These are phyloP conservation scores for Turnix velox DNA, from an alignment of 2,113 vertebrate species.

Conservation along the genomic window DNA sequence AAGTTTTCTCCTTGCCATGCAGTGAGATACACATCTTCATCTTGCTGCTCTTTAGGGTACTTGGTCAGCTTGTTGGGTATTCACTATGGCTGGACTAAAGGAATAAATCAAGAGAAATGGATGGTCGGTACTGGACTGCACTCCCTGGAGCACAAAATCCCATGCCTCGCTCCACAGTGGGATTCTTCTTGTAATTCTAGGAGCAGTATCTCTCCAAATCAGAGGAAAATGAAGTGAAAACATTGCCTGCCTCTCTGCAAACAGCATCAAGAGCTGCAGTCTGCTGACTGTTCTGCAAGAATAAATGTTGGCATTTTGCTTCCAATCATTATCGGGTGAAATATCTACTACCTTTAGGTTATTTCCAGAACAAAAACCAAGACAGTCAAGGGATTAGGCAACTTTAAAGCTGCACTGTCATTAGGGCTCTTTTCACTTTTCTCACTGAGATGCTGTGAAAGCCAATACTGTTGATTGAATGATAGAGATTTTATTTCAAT, in stretches of 20 bases:
- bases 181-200: background rate
- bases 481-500: background rate
- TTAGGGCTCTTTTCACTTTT: background rate
- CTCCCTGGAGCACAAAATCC: background rate
- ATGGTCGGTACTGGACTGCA: fast-evolving
- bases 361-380: background rate
- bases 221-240: background rate
- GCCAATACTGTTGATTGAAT: background rate
- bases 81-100: background rate
- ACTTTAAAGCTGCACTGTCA: background rate
- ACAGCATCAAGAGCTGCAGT: background rate
- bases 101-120: background rate
- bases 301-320: background rate
- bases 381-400: background rate
- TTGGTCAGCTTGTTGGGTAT: background rate
- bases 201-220: background rate
- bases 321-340: background rate
- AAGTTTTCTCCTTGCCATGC: background rate
- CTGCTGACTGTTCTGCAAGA: background rate
- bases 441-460: background rate
- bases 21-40: background rate
- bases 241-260: background rate
- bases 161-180: background rate
- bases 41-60: background rate
- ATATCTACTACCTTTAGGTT: background rate